Evolutionary conservation across 2,113 vertebrate genomes (phyloP), one percentile per base, ranked within the genome.

Genomic region (Phalacrocorax brasilianus): DNA sequence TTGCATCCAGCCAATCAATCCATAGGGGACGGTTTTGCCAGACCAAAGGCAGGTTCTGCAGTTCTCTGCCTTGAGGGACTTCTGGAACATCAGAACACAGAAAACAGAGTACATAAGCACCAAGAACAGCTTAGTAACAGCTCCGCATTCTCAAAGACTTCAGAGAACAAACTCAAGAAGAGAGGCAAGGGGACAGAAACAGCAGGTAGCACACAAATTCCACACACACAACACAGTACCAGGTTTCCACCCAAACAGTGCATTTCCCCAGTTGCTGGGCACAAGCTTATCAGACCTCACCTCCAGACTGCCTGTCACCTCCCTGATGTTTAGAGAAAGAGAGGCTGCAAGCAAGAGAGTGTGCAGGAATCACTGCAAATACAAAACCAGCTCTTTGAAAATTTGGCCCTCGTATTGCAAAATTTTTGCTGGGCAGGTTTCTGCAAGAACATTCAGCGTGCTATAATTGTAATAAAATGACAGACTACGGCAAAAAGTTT

Each of bases 331-430:
- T 19, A 75, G 68, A 52, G 61, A 66, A 56, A 89, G 40, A 90
- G n/a, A 88, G 7, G 52, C 30, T 81, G 45, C 3, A 2, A 94
- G 76, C 28, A 68, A 58, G 42, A 65, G 17, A 0, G 0, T 8
- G 11, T 18, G 21, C 26, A 66, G 71, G 45, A 88, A 66, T 61
- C 5, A 1, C 19, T 56, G 78, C 38, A 89, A 87, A 85, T 32
- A 58, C 40, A 71, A 45, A 72, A n/a, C 4, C 14, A 42, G 32
- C 38, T 86, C 94, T 96, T 97, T 96, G 96, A 97, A 96, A 97
- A 96, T 97, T 76, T 96, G 96, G 95, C 93, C 94, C 89, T 70
- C 0, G 0, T 82, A 68, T 6, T 56, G 50, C n/a, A 82, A 92
- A 91, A 38, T 45, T 89, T 91, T 81, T 83, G 42, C 59, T 91